Evolutionary conservation across 2,888 invertebrate genomes (phyloP).

Genomic region (Drosophila barbarae): DNA sequence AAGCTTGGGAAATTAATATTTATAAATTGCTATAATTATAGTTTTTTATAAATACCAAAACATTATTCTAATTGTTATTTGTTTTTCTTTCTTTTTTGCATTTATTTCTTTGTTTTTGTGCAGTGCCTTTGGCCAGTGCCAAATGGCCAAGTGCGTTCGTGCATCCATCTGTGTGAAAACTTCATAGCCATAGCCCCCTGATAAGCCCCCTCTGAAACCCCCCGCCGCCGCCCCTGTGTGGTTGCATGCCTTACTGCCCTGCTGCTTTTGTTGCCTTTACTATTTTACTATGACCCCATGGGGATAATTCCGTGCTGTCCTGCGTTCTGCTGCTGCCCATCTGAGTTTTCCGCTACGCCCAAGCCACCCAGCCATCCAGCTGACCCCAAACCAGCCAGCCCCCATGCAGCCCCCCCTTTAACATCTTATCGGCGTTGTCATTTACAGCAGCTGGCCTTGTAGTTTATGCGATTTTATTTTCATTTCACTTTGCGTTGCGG

Average conservation of each 20-base stretch:
- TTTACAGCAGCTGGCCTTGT: constrained; percentile 48
- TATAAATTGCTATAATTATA: neutral
- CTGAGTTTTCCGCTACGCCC: neutral
- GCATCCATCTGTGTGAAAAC: constrained; percentile 37
- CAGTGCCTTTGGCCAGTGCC: constrained; percentile 29
- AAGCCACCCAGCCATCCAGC: neutral
- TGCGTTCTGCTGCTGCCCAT: neutral
- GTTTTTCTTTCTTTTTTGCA: neutral
- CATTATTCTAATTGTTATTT: neutral
- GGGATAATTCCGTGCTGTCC: constrained; percentile 25
- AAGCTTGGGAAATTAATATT: neutral
- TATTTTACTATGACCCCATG: constrained; percentile 37
- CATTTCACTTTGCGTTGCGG: constrained; percentile 55
- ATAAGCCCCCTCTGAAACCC: neutral
- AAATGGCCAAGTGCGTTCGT: constrained; percentile 42
- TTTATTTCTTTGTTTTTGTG: neutral
- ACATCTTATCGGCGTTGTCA: constrained; percentile 55
- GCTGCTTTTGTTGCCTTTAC: constrained; percentile 24
- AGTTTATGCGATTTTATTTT: constrained; percentile 56
- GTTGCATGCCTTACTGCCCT: constrained; percentile 41
- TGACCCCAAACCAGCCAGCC: neutral
- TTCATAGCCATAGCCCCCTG: constrained; percentile 1
- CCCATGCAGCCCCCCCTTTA: constrained; percentile 8
- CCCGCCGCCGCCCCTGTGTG: constrained; percentile 16
- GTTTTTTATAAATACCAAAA: neutral